These are phyloP conservation scores for Coelogynopora nodosa DNA, from an alignment of 2,888 invertebrate genomes.

Conservation along the genomic window DNA sequence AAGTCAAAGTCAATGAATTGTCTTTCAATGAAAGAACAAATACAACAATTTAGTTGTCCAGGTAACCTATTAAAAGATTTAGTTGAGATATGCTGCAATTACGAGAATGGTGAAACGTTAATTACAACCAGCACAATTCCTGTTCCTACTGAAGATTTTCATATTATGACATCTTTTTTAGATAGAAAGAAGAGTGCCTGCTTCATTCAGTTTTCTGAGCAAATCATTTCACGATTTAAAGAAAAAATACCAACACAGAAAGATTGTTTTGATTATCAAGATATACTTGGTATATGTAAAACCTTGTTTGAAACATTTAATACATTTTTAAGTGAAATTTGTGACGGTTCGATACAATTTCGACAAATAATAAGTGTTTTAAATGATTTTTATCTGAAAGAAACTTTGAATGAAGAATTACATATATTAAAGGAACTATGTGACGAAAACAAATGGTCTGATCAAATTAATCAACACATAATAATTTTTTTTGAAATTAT, in stretches of 20 bases:
- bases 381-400: not conserved
- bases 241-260: not conserved
- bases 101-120: no score
- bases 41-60: no score
- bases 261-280: not conserved
- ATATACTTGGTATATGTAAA: not conserved
- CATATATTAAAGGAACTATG: not conserved
- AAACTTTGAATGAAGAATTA: not conserved
- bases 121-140: not conserved
- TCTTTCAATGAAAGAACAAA: no score
- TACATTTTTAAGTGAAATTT: not conserved
- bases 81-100: no score
- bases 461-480: not conserved
- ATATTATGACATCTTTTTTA: not conserved
- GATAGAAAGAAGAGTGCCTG: not conserved
- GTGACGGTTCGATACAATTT: not conserved
- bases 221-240: not conserved
- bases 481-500: not conserved
- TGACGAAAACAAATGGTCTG: not conserved
- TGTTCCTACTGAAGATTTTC: not conserved
- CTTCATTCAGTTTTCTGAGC: not conserved
- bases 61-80: no score
- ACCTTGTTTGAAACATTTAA: not conserved
- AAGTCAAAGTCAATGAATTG: no score
- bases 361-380: not conserved